These are phyloP conservation scores for Zaprionus lachaisei DNA, from an alignment of 1,140 invertebrate genomes.

Conservation along the genomic window DNA sequence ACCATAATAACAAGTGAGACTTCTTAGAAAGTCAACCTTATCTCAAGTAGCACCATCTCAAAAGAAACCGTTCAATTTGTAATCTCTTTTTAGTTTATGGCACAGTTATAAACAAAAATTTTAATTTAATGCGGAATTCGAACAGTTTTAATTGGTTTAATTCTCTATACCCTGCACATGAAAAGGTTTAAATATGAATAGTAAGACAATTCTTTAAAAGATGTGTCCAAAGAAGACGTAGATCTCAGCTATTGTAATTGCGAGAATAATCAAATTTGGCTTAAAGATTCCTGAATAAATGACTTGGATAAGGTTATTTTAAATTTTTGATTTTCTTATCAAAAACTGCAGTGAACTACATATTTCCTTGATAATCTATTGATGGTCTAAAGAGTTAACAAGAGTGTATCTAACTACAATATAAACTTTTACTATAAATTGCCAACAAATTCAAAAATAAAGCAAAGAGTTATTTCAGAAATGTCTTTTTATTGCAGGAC, in stretches of 20 bases:
- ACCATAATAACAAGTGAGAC: background rate
- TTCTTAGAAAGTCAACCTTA: background rate
- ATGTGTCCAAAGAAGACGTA: no score
- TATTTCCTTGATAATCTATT: no score
- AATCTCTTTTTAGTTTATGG: background rate
- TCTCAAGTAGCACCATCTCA: slow-evolving; percentile 1
- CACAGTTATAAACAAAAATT: background rate
- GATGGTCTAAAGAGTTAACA: no score
- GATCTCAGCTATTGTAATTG: no score
- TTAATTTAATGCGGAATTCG: background rate
- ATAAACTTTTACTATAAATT: background rate
- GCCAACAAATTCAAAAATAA: background rate
- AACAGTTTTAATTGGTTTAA: background rate
- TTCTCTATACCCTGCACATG: background rate
- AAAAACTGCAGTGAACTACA: no score
- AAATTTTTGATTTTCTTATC: no score
- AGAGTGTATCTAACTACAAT: background rate
- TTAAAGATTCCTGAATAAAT: no score
- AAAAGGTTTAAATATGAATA: background rate
- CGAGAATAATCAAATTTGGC: no score
- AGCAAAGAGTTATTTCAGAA: no score
- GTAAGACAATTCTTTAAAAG: background rate
- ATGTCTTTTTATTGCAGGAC: background rate
- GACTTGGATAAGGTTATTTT: no score
- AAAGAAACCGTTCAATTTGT: background rate